Conservation (phyloP, 2,888 invertebrate genomes). For the Choreutis nemorana region DNA sequence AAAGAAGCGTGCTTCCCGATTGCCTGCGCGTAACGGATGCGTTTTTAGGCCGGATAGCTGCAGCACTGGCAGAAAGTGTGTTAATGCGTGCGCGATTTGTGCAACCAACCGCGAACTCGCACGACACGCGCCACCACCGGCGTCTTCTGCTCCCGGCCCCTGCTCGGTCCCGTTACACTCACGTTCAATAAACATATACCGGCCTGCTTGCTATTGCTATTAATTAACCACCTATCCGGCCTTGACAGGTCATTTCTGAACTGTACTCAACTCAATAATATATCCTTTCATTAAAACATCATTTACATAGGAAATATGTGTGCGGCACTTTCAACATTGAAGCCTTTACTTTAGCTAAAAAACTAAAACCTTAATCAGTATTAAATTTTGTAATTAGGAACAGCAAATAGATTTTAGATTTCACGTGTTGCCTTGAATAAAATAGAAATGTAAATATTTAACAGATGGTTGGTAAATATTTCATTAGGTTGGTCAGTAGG, state of each 20-base stretch:
- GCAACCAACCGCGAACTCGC: constrained; percentile 43
- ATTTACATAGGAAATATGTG: background rate
- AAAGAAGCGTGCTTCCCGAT: constrained; percentile 11
- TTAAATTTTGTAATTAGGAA: no score
- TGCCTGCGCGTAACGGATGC: constrained; percentile 38
- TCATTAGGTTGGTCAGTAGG: no score
- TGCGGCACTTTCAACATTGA: constrained; percentile 5
- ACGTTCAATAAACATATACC: no score
- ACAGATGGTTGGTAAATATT: no score
- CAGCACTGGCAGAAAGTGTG: constrained; percentile 49
- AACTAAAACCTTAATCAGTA: no score
- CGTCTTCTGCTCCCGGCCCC: constrained; percentile 6
- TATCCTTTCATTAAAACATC: no score
- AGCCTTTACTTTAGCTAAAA: no score
- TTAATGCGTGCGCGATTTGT: constrained; percentile 37
- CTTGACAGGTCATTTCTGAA: background rate
- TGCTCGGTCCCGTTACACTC: constrained; percentile 10
- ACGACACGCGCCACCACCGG: constrained; percentile 31
- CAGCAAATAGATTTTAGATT: no score
- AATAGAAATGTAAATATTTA: no score
- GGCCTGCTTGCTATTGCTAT: background rate
- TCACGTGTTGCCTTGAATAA: no score
- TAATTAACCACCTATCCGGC: no score
- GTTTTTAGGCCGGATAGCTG: constrained; percentile 45
- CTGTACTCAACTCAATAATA: no score